Conservation (phyloP, 2,888 invertebrate species). For the Tillus elongatus region DNA sequence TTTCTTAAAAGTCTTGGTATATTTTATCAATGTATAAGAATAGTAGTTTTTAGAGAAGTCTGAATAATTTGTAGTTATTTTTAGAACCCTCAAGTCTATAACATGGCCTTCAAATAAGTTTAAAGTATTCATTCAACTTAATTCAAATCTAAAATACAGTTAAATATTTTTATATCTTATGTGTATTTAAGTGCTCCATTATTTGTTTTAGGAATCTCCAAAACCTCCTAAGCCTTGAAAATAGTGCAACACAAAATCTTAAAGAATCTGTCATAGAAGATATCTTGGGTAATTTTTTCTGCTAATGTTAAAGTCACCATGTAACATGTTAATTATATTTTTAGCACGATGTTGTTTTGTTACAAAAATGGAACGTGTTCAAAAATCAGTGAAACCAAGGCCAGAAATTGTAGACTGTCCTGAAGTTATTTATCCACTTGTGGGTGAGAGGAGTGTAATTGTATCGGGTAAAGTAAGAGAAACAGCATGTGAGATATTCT, state of each 20-base stretch:
- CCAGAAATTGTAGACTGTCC: slow-evolving; percentile 47
- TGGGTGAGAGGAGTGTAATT: slow-evolving; percentile 52
- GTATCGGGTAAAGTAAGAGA: slow-evolving; percentile 68
- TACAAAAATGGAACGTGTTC: slow-evolving; percentile 61
- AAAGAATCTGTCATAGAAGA: slow-evolving; percentile 59
- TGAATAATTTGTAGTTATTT: too few species aligned
- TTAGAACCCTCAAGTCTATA: too few species aligned
- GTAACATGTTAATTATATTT: slow-evolving; percentile 11
- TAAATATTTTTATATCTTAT: too few species aligned
- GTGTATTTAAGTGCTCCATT: slow-evolving; percentile 6
- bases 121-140: too few species aligned
- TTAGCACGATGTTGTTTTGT: slow-evolving; percentile 82
- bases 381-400: slow-evolving; percentile 43
- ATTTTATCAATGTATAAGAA: too few species aligned
- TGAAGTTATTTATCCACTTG: slow-evolving; percentile 57
- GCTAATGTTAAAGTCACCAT: slow-evolving; percentile 1
- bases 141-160: too few species aligned
- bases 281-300: slow-evolving; percentile 49
- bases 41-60: too few species aligned
- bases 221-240: slow-evolving; percentile 40
- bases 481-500: slow-evolving; percentile 73
- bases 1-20: too few species aligned
- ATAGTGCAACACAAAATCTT: slow-evolving; percentile 44
- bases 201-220: slow-evolving; percentile 33
- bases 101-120: too few species aligned